These are phyloP conservation scores for Plebejus argus DNA, from an alignment of 2,888 invertebrate species.

Conservation along the genomic window DNA sequence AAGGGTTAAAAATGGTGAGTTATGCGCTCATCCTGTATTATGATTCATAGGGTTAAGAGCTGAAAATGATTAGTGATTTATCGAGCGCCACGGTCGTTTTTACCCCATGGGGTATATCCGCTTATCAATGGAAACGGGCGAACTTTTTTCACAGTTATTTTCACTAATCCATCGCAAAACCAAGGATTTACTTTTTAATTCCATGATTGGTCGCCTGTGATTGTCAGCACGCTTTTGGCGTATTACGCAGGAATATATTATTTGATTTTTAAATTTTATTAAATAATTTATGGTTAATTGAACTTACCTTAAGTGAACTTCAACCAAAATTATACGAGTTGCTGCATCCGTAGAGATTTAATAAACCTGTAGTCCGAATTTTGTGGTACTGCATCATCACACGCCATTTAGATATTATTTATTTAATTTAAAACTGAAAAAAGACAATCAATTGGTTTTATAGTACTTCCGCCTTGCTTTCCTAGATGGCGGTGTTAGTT, in stretches of 20 bases:
- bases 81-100: neutral
- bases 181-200: slow-evolving; percentile 2
- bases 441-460: too few relatives aligned
- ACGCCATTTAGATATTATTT: too few relatives aligned
- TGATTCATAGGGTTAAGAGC: slow-evolving; percentile 57
- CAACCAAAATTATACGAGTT: too few relatives aligned
- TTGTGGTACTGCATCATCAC: too few relatives aligned
- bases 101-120: slow-evolving; percentile 1
- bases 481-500: too few relatives aligned
- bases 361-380: too few relatives aligned
- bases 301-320: too few relatives aligned
- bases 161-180: slow-evolving; percentile 9
- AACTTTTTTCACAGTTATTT: slow-evolving; percentile 12
- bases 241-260: neutral
- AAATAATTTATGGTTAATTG: too few relatives aligned
- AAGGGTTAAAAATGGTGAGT: slow-evolving; percentile 73
- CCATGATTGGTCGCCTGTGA: neutral
- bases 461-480: too few relatives aligned
- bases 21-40: slow-evolving; percentile 57
- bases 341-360: too few relatives aligned
- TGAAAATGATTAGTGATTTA: slow-evolving; percentile 23
- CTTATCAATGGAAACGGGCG: slow-evolving; percentile 13
- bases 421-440: too few relatives aligned
- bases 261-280: neutral
- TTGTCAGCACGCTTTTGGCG: neutral